These are phyloP conservation scores for Emesis furor DNA, from an alignment of 2,888 invertebrate genomes.

Conservation along the genomic window DNA sequence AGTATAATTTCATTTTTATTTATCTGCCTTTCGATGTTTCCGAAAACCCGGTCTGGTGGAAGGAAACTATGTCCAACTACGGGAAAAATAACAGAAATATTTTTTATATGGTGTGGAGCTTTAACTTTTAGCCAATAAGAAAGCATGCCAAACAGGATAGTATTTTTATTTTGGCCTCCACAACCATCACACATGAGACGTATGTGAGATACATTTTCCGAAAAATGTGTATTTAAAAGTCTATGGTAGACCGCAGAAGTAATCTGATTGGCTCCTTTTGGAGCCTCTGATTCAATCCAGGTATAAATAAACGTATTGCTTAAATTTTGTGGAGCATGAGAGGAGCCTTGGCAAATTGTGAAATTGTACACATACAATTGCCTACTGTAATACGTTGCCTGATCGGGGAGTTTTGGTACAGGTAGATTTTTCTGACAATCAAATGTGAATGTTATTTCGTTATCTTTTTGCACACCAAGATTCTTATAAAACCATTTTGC, in stretches of 20 bases:
- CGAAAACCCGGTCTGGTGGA: slow-evolving; percentile 9
- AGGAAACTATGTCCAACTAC: slow-evolving; percentile 36
- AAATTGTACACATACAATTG: slow-evolving; percentile 8
- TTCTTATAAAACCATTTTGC: slow-evolving; percentile 14
- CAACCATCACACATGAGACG: slow-evolving; percentile 18
- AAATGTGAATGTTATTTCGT: slow-evolving; percentile 2
- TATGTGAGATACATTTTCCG: slow-evolving; percentile 14
- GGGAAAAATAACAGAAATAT: slow-evolving; percentile 34
- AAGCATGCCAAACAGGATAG: slow-evolving; percentile 68
- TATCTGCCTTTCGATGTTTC: slow-evolving; percentile 1
- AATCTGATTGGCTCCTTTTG: slow-evolving; percentile 14
- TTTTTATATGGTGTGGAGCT: slow-evolving; percentile 39
- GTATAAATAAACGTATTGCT: slow-evolving; percentile 10
- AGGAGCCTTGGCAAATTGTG: slow-evolving; percentile 11
- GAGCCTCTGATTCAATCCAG: slow-evolving; percentile 10
- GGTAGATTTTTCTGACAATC: neutral
- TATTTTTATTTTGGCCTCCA: slow-evolving; percentile 72
- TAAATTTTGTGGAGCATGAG: slow-evolving; percentile 10
- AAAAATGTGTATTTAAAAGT: slow-evolving; percentile 14
- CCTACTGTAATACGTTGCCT: slow-evolving; percentile 11
- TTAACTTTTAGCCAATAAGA: slow-evolving; percentile 22
- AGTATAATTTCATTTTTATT: slow-evolving; percentile 10
- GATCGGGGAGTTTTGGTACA: neutral
- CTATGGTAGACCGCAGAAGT: slow-evolving; percentile 10
- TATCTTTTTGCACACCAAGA: slow-evolving; percentile 11